A percentile compares a stretch with the other conserved stretches of the same genome.
Evolutionary conservation across 2,113 vertebrate genomes (phyloP).

Genomic region (Aptenodytes patagonicus): DNA sequence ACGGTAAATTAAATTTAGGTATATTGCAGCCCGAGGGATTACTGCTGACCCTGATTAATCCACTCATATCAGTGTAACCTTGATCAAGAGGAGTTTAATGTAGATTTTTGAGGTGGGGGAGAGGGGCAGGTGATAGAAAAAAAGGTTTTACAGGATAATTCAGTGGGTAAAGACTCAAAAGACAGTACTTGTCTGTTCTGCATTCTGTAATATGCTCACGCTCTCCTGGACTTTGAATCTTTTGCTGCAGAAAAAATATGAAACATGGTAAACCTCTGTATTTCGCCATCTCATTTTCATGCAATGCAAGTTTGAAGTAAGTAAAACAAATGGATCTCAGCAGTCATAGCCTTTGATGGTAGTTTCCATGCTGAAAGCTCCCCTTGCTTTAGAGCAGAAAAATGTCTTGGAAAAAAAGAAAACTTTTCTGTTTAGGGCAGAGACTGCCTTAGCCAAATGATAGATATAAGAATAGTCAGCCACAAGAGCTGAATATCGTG

Average conservation of each 20-base stretch:
- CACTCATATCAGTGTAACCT: background rate
- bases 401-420: background rate
- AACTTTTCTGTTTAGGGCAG: background rate
- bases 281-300: constrained; percentile 20
- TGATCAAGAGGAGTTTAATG: background rate
- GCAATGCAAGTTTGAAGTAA: background rate
- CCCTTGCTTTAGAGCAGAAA: background rate
- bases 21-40: background rate
- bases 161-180: background rate
- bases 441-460: background rate
- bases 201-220: background rate
- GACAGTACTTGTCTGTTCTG: background rate
- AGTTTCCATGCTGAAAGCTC: background rate
- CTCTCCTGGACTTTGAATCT: background rate
- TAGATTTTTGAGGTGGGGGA: background rate
- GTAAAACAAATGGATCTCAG: constrained; percentile 8
- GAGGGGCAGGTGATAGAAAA: background rate
- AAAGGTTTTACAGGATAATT: background rate
- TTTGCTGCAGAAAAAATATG: background rate
- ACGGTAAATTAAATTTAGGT: background rate
- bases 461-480: background rate
- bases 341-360: background rate
- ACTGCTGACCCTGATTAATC: background rate
- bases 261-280: background rate
- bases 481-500: background rate